These are phyloP conservation scores for Odobenus rosmarus DNA, from an alignment of 2,113 vertebrate species.

Conservation along the genomic window DNA sequence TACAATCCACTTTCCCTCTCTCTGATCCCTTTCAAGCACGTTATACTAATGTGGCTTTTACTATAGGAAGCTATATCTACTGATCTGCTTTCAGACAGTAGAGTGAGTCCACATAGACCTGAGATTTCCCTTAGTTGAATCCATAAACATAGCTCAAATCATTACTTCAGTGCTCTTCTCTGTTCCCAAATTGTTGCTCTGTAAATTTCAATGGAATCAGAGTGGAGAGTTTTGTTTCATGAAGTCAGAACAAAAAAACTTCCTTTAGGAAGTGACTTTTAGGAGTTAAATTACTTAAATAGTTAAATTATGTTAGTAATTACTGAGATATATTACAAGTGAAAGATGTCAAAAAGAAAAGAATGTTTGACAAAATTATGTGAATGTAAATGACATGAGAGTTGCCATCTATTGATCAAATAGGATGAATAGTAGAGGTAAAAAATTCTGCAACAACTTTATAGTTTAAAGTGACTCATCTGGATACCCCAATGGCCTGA, in stretches of 20 bases:
- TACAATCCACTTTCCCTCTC: rapidly evolving
- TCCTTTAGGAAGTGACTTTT: background rate
- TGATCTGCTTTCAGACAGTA: background rate
- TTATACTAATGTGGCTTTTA: background rate
- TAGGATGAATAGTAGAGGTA: background rate
- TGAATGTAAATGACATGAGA: background rate
- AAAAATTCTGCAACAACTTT: background rate
- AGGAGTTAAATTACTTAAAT: background rate
- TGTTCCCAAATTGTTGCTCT: background rate
- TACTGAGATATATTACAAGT: background rate
- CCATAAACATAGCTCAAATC: background rate
- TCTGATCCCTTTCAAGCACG: background rate
- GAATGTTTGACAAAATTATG: background rate
- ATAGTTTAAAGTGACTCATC: background rate
- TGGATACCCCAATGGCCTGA: background rate
- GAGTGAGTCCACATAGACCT: background rate
- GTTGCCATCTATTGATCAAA: background rate
- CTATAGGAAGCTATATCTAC: rapidly evolving
- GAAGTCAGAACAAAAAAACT: background rate
- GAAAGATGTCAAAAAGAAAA: background rate
- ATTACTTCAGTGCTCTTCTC: background rate
- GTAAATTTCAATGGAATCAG: background rate
- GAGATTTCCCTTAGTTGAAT: background rate
- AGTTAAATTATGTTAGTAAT: background rate
- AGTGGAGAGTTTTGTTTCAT: background rate